These are phyloP conservation scores for Anthoptus insignis DNA, from an alignment of 2,888 invertebrate species.

Conservation along the genomic window DNA sequence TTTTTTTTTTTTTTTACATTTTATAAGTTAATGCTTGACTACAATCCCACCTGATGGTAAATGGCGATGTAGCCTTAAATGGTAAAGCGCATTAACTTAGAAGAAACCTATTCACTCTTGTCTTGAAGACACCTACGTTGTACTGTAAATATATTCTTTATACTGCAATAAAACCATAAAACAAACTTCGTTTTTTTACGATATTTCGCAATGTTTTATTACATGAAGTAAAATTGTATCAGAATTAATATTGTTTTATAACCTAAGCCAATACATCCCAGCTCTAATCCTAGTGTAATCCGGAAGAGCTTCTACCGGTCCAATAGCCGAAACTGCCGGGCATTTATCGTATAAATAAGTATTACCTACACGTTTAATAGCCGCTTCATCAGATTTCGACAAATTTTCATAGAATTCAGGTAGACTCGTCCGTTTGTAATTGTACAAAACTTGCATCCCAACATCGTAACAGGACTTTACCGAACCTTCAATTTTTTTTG, in stretches of 20 bases:
- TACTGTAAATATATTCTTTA: too few species aligned
- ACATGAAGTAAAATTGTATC: too few species aligned
- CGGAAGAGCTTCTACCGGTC: slow-evolving; percentile 73
- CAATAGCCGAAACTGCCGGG: slow-evolving; percentile 74
- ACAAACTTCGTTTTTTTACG: too few species aligned
- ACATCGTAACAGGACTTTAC: slow-evolving; percentile 67
- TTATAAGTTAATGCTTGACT: too few species aligned
- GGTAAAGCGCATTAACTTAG: too few species aligned
- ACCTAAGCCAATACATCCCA: slow-evolving; percentile 71
- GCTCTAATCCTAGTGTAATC: slow-evolving; percentile 70
- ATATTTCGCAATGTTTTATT: too few species aligned
- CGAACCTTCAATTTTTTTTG: slow-evolving; percentile 58
- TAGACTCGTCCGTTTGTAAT: slow-evolving; percentile 55
- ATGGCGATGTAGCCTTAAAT: too few species aligned
- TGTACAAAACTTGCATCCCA: slow-evolving; percentile 66
- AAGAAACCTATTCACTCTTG: too few species aligned
- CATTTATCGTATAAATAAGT: slow-evolving; percentile 73
- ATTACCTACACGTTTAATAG: slow-evolving; percentile 52
- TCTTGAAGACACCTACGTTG: too few species aligned
- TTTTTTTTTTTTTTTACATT: too few species aligned
- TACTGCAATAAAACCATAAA: too few species aligned
- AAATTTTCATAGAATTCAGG: slow-evolving; percentile 40
- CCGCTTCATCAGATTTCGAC: slow-evolving; percentile 32
- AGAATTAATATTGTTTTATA: slow-evolving; percentile 54
- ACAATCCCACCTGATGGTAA: too few species aligned